These are phyloP conservation scores for Onthophagus taurus DNA, from an alignment of 1,140 invertebrate genomes.

Conservation along the genomic window DNA sequence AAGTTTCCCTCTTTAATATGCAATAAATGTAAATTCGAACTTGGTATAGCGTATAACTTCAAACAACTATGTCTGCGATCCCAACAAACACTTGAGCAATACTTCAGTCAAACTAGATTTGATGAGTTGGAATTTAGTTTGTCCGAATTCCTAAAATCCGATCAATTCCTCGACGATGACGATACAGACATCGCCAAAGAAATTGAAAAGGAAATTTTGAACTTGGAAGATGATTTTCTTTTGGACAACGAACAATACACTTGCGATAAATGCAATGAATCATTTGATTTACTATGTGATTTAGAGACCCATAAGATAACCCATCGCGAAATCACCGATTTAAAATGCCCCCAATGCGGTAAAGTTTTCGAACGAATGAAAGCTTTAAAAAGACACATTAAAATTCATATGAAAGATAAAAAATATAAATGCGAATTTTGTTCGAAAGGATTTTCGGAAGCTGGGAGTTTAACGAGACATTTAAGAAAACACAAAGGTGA, in stretches of 20 bases:
- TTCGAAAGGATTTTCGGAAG: constrained; percentile 20
- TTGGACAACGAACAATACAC: no score
- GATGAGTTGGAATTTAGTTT: not conserved
- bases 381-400: constrained; percentile 23
- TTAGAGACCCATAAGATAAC: constrained; percentile 20
- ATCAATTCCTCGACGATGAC: not conserved
- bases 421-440: constrained; percentile 17
- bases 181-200: constrained; percentile 2
- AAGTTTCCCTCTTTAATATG: constrained; percentile 20
- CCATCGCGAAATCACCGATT: constrained; percentile 18
- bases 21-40: constrained; percentile 17
- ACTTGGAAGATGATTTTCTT: constrained; percentile 1
- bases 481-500: constrained; percentile 37
- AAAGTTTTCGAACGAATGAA: constrained; percentile 22
- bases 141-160: constrained; percentile 3
- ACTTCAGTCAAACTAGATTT: constrained; percentile 10
- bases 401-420: constrained; percentile 24
- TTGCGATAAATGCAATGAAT: constrained; percentile 11
- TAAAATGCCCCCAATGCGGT: constrained; percentile 22
- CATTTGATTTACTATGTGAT: constrained; percentile 17
- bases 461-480: constrained; percentile 36
- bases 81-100: constrained; percentile 18
- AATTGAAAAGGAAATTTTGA: constrained; percentile 1
- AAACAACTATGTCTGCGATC: constrained; percentile 23
- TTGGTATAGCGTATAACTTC: constrained; percentile 20